Percentiles rank a stretch among this genome's conserved stretches.
Evolutionary conservation across 2,888 invertebrate species (phyloP).

Genomic region (Autographa pulchrina): DNA sequence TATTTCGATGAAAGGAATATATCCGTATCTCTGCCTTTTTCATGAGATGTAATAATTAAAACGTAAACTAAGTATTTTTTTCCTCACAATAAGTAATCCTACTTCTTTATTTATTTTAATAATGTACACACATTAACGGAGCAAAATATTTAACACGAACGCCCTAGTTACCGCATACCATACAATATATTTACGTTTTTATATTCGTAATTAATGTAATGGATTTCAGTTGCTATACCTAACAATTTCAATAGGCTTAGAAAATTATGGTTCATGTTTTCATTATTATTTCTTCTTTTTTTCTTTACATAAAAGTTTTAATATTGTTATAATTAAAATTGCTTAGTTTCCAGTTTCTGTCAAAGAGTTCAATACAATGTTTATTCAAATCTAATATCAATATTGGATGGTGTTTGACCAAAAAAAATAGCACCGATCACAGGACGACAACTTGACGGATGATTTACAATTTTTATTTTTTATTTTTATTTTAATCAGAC

Average conservation of each 20-base stretch:
- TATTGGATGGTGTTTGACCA: too few species aligned
- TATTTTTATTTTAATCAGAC: not conserved
- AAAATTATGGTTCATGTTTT: not conserved
- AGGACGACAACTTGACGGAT: not conserved
- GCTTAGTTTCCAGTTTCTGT: too few species aligned
- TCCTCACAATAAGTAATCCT: too few species aligned
- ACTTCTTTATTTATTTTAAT: not conserved
- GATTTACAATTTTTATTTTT: not conserved
- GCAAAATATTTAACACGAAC: slow-evolving; percentile 11
- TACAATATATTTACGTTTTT: slow-evolving; percentile 16
- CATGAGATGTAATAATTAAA: too few species aligned
- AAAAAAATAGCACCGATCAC: too few species aligned
- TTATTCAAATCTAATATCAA: too few species aligned
- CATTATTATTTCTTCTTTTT: not conserved
- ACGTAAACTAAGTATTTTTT: too few species aligned
- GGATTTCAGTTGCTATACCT: not conserved
- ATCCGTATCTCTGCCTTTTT: too few species aligned
- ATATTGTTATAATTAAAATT: too few species aligned
- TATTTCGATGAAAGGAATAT: too few species aligned
- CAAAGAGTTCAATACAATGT: too few species aligned
- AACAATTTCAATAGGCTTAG: not conserved
- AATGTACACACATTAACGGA: not conserved
- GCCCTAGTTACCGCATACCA: slow-evolving; percentile 13
- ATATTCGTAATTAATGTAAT: not conserved
- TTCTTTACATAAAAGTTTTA: too few species aligned